Percentiles rank a stretch among this genome's conserved stretches.
phyloP scores from a whole-genome alignment of 2,888 invertebrate genomes.

The Drosophila quinaria region DNA sequence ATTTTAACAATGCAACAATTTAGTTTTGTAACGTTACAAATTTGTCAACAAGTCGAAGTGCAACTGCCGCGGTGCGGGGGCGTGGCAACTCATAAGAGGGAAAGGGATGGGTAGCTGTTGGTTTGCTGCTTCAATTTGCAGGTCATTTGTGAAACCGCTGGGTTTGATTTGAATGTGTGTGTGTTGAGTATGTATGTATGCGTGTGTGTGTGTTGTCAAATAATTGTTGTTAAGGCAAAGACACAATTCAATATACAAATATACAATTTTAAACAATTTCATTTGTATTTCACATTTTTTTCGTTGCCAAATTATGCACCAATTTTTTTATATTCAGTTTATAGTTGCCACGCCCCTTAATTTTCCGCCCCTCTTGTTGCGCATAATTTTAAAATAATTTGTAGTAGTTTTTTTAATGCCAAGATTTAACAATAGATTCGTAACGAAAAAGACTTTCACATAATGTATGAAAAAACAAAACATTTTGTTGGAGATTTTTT shows the following conservation, averaged over 20 bases:
- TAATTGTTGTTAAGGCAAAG: conserved; percentile 67
- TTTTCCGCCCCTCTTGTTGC: neutral
- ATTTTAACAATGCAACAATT: conserved; percentile 79
- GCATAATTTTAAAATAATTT: conserved; percentile 16
- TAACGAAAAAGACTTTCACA: conserved; percentile 53
- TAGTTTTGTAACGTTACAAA: conserved; percentile 61
- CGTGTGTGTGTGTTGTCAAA: conserved; percentile 46
- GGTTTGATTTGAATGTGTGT: conserved; percentile 54
- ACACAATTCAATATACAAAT: conserved; percentile 26
- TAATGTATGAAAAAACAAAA: conserved; percentile 18
- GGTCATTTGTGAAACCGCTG: conserved; percentile 83
- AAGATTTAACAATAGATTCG: conserved; percentile 65
- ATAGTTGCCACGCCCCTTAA: conserved; percentile 14
- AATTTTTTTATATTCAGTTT: conserved; percentile 33
- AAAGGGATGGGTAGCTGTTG: neutral
- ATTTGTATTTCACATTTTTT: conserved; percentile 29
- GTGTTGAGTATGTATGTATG: conserved; percentile 19
- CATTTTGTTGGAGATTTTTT: conserved; percentile 9
- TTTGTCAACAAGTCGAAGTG: conserved; percentile 70
- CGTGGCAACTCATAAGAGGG: neutral
- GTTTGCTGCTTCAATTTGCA: conserved; percentile 61
- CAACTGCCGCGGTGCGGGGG: conserved; percentile 11
- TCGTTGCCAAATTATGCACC: conserved; percentile 46
- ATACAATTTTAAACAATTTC: conserved; percentile 46
- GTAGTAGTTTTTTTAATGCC: conserved; percentile 30